Base-by-base conservation (phyloP, 2,797 vertebrate genomes). In the Gorsachius magnificus region DNA sequence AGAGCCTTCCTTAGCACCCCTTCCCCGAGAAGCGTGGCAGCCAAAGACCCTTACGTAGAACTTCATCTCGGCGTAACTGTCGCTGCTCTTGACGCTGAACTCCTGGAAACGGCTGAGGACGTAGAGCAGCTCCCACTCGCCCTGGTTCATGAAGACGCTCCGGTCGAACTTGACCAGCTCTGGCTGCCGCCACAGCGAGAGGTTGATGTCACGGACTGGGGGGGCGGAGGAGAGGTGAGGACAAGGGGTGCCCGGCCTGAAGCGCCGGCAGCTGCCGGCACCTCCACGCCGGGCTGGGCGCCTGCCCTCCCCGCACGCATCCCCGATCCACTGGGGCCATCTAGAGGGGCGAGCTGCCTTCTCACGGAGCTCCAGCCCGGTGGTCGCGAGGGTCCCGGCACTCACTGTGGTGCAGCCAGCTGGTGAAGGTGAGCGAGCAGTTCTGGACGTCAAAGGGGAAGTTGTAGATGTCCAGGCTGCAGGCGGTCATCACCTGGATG, bases 381-480 rank as follows among this genome's bases (percentile, higher is more conserved):
- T 0, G 7, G 65, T 35, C 51, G 0, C 0, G 33, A 9, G 3
- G 6, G 6, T 54, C 86, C 78, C 19, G 1, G 29, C 80, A 95
- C 99, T 96, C 98, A 99, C 99, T 99, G 91, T 99, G 99, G 85
- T 99, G 99, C 31, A 99, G 98, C 99, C 99, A 99, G 96, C 99
- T 99, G 97, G 99, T 99, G 97, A 99, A 99, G 82, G 99, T 99
- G n/a, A 99, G 98, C 1, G 99, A 99, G 95, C 99, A 99, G 94
- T 99, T 99, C 98, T 99, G 99, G 21, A 99, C 98, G 8, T 99
- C 99, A 7, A 99, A 99, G 10, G 99, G 99, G 96, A 99, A 99
- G 98, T 99, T 99, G 97, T 99, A 99, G 98, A 99, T 99, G 97
- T 99, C 99, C 41, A 99, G 98, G 46, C 98, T 99, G 90, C 99